Percentiles rank a stretch among this genome's conserved stretches.
phyloP scores from a whole-genome alignment of 2,113 vertebrate genomes.

The Ia io region DNA sequence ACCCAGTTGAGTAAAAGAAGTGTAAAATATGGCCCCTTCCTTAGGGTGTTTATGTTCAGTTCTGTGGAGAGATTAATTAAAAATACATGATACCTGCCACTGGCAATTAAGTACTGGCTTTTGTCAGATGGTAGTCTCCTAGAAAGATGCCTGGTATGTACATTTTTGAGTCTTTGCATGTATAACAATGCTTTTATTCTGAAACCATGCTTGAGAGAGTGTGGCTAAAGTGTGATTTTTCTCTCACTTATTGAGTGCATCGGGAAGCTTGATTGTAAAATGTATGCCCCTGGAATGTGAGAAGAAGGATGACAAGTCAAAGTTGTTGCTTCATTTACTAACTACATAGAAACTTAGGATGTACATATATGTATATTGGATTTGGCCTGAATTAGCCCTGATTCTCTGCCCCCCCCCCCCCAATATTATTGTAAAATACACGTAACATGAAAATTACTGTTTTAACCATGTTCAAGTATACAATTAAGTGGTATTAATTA shows the following conservation, averaged over 20 bases:
- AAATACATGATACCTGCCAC: not conserved
- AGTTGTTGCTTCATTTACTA: not conserved
- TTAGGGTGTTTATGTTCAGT: not conserved
- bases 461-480: not conserved
- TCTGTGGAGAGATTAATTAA: not conserved
- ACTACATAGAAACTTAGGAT: not conserved
- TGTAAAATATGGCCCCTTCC: not conserved
- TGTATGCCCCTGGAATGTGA: not conserved
- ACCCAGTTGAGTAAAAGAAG: not conserved
- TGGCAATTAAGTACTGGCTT: not conserved
- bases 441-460: not conserved
- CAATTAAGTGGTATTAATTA: not conserved
- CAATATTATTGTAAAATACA: not conserved
- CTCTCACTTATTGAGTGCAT: not conserved
- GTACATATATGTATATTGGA: not conserved
- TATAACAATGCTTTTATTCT: not conserved
- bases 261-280: not conserved
- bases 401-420: no score
- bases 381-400: not conserved
- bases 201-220: not conserved
- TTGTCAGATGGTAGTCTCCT: not conserved
- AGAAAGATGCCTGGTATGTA: not conserved
- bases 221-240: not conserved
- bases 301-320: not conserved
- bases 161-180: not conserved